phyloP scores from a whole-genome alignment of 1,140 invertebrate species.

The Brachystomella parvula region DNA sequence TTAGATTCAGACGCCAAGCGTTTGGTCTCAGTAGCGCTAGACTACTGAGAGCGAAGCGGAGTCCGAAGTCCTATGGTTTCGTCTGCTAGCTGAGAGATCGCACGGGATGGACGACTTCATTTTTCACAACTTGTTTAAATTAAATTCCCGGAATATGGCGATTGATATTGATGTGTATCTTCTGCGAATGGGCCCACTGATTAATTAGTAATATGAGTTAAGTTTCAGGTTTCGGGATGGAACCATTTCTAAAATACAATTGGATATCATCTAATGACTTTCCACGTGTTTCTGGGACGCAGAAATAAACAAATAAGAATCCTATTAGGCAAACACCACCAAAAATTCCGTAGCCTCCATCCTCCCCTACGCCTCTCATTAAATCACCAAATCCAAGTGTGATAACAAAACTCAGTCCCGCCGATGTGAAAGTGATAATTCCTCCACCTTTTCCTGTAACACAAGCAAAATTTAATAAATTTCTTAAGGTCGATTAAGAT shows the following conservation, averaged over 20 bases:
- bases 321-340: not conserved
- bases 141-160: no score
- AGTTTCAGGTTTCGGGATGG: not conserved
- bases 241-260: slow-evolving; percentile 1
- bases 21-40: no score
- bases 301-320: not conserved
- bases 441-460: slow-evolving; percentile 20
- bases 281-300: slow-evolving; percentile 15
- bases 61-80: no score
- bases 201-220: no score
- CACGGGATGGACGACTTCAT: no score
- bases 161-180: no score
- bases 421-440: slow-evolving; percentile 18
- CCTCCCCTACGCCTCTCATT: slow-evolving; percentile 42
- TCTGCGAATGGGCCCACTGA: no score
- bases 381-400: slow-evolving; percentile 46
- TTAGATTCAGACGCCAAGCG: no score
- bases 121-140: no score
- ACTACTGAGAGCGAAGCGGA: no score
- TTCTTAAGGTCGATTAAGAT: slow-evolving; percentile 40
- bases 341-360: slow-evolving; percentile 8
- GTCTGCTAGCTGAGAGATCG: no score
- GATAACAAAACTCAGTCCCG: slow-evolving; percentile 44
- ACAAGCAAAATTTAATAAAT: not conserved
- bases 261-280: slow-evolving; percentile 20